phyloP scores from a whole-genome alignment of 2,888 invertebrate species.

The Argyresthia albistria region DNA sequence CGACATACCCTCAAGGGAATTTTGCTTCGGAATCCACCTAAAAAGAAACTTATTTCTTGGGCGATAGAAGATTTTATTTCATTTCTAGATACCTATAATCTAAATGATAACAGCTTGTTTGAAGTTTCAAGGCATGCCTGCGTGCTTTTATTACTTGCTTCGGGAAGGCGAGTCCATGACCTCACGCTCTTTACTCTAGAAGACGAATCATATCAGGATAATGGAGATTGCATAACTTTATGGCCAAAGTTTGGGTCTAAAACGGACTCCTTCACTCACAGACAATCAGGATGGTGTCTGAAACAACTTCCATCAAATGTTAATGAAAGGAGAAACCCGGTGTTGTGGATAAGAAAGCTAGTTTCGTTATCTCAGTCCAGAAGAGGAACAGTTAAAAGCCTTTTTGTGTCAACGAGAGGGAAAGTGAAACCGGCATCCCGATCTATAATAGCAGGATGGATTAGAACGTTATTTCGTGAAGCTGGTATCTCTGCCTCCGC shows the following conservation, averaged over 20 bases:
- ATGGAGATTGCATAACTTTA: conserved; percentile 11
- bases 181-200: conserved; percentile 13
- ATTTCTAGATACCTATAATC: not conserved
- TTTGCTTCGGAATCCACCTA: not conserved
- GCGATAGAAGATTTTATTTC: not conserved
- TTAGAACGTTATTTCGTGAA: not conserved
- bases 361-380: not conserved
- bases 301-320: not conserved
- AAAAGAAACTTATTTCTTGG: not conserved
- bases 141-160: conserved; percentile 11
- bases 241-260: conserved; percentile 20
- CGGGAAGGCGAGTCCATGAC: conserved; percentile 16
- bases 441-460: not conserved
- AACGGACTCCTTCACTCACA: conserved; percentile 11
- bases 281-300: conserved; percentile 11
- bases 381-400: not conserved
- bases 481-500: not conserved
- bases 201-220: conserved; percentile 10
- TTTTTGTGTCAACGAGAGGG: not conserved
- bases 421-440: not conserved
- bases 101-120: not conserved
- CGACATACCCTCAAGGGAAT: conserved; percentile 13
- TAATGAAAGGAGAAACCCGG: not conserved
- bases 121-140: conserved; percentile 9
- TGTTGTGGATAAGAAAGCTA: not conserved